Conservation (phyloP, 35 echinoderm and acorn worm species). For the Ptychodera flava region DNA sequence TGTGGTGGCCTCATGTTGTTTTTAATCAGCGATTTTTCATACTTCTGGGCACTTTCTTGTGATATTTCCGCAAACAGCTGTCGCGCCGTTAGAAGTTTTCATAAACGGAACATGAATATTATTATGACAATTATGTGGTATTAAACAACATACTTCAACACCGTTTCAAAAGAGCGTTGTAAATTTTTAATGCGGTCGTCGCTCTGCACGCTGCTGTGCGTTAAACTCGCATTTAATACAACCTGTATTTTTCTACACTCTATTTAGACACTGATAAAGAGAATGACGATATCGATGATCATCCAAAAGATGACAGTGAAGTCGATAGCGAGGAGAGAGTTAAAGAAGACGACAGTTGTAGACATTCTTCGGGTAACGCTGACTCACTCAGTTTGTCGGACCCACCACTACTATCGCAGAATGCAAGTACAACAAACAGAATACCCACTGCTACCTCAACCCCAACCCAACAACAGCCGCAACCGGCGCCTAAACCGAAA, state of each 20-base stretch:
- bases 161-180: background rate
- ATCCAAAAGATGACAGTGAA: slow-evolving; percentile 8
- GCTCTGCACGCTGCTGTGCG: too few species aligned
- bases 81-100: too few species aligned
- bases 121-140: background rate
- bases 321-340: slow-evolving; percentile 47
- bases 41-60: too few species aligned
- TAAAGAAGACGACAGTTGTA: slow-evolving; percentile 45
- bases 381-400: background rate
- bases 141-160: background rate
- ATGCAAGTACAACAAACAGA: background rate
- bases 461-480: slow-evolving; percentile 26
- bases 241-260: background rate
- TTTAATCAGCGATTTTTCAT: too few species aligned
- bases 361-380: background rate
- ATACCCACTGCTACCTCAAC: slow-evolving; percentile 21
- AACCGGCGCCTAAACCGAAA: slow-evolving; percentile 66
- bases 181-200: background rate
- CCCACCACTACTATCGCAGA: background rate
- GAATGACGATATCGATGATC: slow-evolving; percentile 4
- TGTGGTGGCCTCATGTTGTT: too few species aligned
- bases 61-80: too few species aligned
- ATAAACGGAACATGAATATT: background rate
- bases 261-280: background rate
- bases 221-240: too few species aligned